Conservation (phyloP, 2,113 vertebrate species). For the Speoplatyrhinus poulsoni region DNA sequence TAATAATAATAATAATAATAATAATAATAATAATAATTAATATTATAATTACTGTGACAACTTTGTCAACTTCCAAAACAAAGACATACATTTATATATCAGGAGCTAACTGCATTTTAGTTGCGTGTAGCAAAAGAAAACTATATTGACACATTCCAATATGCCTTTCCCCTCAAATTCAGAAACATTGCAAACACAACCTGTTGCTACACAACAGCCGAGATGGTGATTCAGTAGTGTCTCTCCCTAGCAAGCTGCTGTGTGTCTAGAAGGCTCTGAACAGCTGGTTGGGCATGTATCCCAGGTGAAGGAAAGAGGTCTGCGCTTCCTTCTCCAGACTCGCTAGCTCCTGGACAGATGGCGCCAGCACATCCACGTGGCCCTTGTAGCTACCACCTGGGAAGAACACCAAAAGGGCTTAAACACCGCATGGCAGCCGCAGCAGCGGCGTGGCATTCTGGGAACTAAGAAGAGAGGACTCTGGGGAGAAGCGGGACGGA, state of each 20-base stretch:
- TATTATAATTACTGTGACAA: too few relatives aligned
- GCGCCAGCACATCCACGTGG: slow-evolving; percentile 93
- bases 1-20: too few relatives aligned
- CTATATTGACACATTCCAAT: too few relatives aligned
- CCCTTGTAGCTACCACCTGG: slow-evolving; percentile 92
- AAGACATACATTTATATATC: too few relatives aligned
- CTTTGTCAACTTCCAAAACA: too few relatives aligned
- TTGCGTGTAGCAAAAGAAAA: too few relatives aligned
- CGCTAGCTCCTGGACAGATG: slow-evolving; percentile 92
- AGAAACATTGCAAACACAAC: too few relatives aligned
- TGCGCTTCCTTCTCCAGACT: slow-evolving; percentile 95
- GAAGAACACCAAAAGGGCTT: neutral
- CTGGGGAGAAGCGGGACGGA: neutral
- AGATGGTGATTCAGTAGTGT: neutral
- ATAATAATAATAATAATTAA: too few relatives aligned
- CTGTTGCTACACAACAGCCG: neutral
- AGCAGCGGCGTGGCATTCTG: neutral
- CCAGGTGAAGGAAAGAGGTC: slow-evolving; percentile 93
- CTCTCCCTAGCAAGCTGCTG: neutral
- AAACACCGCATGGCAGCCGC: neutral
- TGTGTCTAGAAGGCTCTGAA: slow-evolving; percentile 89
- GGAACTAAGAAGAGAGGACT: neutral
- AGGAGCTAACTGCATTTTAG: too few relatives aligned
- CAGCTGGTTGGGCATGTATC: slow-evolving; percentile 94
- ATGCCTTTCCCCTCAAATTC: too few relatives aligned